A percentile compares a stretch with the other conserved stretches of the same genome.
Conservation (phyloP, 92 coral and sea anemone genomes). For the Nematostella vectensis region DNA sequence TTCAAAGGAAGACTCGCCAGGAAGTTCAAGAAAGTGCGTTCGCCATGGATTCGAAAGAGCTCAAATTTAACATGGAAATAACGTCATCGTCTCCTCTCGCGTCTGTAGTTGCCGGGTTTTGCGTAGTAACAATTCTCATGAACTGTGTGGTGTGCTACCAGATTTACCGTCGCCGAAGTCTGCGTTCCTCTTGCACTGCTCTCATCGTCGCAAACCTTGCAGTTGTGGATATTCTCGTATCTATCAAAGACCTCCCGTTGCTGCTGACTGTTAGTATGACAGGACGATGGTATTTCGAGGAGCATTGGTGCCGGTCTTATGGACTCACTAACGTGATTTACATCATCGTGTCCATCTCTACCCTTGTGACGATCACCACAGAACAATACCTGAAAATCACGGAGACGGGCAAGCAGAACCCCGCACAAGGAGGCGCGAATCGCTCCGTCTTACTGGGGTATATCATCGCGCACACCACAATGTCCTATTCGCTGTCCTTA, state of each 20-base stretch:
- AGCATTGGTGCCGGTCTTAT: slow-evolving; percentile 93
- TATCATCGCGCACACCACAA: slow-evolving; percentile 93
- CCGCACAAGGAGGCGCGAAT: slow-evolving; percentile 19
- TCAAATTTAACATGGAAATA: slow-evolving; percentile 52
- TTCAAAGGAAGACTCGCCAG: neutral
- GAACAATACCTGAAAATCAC: slow-evolving; percentile 68
- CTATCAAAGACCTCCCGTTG: slow-evolving; percentile 88
- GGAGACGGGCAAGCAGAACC: slow-evolving; percentile 22
- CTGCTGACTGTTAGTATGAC: slow-evolving; percentile 64
- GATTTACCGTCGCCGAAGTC: slow-evolving; percentile 82
- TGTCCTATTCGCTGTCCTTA: slow-evolving; percentile 86
- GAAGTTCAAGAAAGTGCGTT: neutral
- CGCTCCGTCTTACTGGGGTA: slow-evolving; percentile 75
- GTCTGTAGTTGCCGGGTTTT: slow-evolving; percentile 61
- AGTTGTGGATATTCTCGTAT: slow-evolving; percentile 84
- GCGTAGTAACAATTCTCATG: slow-evolving; percentile 73
- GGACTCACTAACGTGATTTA: slow-evolving; percentile 95
- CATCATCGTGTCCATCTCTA: slow-evolving; percentile 92
- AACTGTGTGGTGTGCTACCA: slow-evolving; percentile 79
- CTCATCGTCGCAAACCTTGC: slow-evolving; percentile 95
- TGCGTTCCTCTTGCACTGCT: slow-evolving; percentile 86
- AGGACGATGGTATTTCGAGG: slow-evolving; percentile 95
- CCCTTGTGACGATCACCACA: slow-evolving; percentile 86
- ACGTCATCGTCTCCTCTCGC: slow-evolving; percentile 76
- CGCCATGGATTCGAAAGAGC: slow-evolving; percentile 4